Percentiles rank a stretch among this genome's conserved stretches.
Conservation (phyloP, 2,888 invertebrate genomes). For the Sesamia inferens region DNA sequence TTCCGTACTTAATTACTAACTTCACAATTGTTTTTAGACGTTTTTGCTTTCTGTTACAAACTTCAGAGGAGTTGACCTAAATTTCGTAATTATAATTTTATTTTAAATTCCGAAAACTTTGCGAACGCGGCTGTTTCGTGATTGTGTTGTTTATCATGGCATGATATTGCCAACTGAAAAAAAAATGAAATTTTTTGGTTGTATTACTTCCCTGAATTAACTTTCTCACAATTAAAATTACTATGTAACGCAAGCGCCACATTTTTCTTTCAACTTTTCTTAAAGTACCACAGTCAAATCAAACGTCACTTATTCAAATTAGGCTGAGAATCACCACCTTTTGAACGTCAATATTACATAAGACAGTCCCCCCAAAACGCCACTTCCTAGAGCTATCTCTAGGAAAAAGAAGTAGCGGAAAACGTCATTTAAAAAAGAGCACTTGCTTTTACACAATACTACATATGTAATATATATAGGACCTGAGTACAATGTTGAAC, state of each 20-base stretch:
- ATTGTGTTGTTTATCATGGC: conserved; percentile 29
- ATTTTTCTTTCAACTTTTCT: not conserved
- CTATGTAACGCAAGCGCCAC: not conserved
- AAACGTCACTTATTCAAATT: no score
- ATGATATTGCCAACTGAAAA: conserved; percentile 15
- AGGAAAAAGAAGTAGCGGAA: no score
- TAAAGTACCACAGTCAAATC: not conserved
- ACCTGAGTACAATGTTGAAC: no score
- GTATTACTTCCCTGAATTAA: not conserved
- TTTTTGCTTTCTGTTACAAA: conserved; percentile 55
- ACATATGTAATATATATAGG: no score
- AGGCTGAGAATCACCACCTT: no score
- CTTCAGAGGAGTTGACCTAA: conserved; percentile 32
- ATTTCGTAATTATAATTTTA: conserved; percentile 58
- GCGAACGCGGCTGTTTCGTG: conserved; percentile 8
- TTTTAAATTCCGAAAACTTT: conserved; percentile 39
- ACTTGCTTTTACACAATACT: no score
- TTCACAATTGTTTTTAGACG: conserved; percentile 56
- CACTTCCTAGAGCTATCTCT: no score
- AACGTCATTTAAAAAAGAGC: no score
- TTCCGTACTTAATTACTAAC: conserved; percentile 58
- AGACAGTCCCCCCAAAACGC: no score
- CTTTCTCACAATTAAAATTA: not conserved
- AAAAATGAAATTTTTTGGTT: not conserved
- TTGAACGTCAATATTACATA: no score